Conservation (phyloP, 2,888 invertebrate species). For the Oxycera nigricornis region DNA sequence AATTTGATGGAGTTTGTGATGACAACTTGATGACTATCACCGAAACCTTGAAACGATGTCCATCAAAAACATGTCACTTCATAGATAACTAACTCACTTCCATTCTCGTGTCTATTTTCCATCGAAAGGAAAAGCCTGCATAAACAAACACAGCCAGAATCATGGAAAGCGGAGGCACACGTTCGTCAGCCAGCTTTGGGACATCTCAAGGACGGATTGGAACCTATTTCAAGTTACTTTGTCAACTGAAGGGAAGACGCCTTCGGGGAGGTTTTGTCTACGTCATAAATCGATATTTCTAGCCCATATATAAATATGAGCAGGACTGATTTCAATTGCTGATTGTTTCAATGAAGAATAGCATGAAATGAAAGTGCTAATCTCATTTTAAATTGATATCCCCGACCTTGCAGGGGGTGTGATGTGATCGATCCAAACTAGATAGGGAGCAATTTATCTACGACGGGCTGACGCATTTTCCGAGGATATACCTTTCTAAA, state of each 20-base stretch:
- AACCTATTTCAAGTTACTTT: not conserved
- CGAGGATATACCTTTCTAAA: no score
- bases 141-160: not conserved
- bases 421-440: no score
- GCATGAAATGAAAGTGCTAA: conserved; percentile 17
- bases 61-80: not conserved
- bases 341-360: not conserved
- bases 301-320: no score
- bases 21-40: not conserved
- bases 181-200: not conserved
- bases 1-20: not conserved
- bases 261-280: no score
- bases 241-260: no score
- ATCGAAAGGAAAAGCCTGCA: not conserved
- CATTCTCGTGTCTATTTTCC: not conserved
- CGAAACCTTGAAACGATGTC: conserved; percentile 13
- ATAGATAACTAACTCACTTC: not conserved
- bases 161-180: not conserved
- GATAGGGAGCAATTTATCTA: no score
- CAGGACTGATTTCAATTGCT: no score
- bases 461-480: no score
- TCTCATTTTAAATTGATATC: conserved; percentile 4
- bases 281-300: no score
- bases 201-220: conserved; percentile 17
- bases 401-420: no score